Conservation (phyloP, 1,140 invertebrate species). For the Euura lappo region DNA sequence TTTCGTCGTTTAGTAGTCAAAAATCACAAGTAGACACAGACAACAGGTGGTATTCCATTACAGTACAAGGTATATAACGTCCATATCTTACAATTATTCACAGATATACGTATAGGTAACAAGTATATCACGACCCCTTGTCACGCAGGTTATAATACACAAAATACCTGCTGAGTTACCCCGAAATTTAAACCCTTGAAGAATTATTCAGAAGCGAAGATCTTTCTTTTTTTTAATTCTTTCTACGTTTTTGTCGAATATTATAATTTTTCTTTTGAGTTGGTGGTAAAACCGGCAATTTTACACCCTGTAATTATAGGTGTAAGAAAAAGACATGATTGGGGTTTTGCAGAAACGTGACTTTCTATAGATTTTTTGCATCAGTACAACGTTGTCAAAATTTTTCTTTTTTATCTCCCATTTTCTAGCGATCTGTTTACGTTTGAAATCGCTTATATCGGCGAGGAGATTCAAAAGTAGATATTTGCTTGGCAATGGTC, state of each 20-base stretch:
- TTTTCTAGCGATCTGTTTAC: slow-evolving; percentile 53
- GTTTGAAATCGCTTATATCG: slow-evolving; percentile 53
- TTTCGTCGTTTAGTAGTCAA: not conserved
- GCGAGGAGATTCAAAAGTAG: slow-evolving; percentile 48
- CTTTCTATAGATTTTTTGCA: slow-evolving; percentile 4
- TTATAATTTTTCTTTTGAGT: no score
- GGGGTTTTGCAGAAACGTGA: not conserved
- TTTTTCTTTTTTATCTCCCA: slow-evolving; percentile 49
- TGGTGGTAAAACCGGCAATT: no score
- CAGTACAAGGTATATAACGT: not conserved
- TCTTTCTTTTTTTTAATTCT: no score
- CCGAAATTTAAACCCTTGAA: no score
- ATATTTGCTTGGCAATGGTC: slow-evolving; percentile 50
- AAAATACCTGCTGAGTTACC: no score
- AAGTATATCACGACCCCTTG: not conserved
- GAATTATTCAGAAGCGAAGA: no score
- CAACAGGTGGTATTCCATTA: not conserved
- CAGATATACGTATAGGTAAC: not conserved
- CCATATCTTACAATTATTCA: not conserved
- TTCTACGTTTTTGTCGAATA: no score
- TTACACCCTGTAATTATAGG: no score
- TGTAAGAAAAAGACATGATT: no score
- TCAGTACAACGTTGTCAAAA: not conserved
- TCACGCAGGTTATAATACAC: no score
- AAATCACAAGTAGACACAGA: not conserved